phyloP scores from a whole-genome alignment of 2,797 vertebrate species.

The Leptodactylus fallax region DNA sequence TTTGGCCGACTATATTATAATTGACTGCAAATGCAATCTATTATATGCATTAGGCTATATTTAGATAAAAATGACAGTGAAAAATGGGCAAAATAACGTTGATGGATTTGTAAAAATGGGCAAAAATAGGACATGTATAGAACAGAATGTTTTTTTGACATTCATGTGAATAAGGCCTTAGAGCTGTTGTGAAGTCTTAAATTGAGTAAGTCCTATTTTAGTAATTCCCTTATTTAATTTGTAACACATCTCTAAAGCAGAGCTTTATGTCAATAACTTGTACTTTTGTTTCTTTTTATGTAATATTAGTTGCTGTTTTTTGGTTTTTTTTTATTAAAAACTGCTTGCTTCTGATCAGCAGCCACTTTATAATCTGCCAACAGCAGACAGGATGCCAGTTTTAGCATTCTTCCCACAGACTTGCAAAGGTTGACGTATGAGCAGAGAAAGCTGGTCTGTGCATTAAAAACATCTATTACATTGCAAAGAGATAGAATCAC shows the following conservation, averaged over 20 bases:
- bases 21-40: too few relatives aligned
- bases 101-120: too few relatives aligned
- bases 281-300: not conserved
- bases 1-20: too few relatives aligned
- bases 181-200: too few relatives aligned
- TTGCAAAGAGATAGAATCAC: conserved; percentile 6
- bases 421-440: conserved; percentile 4
- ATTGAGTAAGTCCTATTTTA: not conserved
- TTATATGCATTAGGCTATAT: too few relatives aligned
- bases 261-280: not conserved
- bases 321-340: not conserved
- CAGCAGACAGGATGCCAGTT: conserved; percentile 26
- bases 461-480: conserved; percentile 22
- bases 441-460: conserved; percentile 19
- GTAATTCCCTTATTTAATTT: not conserved
- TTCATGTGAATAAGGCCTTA: too few relatives aligned
- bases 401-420: conserved; percentile 41
- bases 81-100: too few relatives aligned
- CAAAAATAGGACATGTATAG: too few relatives aligned
- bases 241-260: not conserved
- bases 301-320: not conserved
- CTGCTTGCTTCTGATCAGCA: conserved; percentile 5
- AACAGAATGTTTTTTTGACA: too few relatives aligned
- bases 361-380: conserved; percentile 29
- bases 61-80: too few relatives aligned